Base-by-base conservation (phyloP, 1,140 invertebrate genomes). In the Lordiphosa clarofinis region DNA sequence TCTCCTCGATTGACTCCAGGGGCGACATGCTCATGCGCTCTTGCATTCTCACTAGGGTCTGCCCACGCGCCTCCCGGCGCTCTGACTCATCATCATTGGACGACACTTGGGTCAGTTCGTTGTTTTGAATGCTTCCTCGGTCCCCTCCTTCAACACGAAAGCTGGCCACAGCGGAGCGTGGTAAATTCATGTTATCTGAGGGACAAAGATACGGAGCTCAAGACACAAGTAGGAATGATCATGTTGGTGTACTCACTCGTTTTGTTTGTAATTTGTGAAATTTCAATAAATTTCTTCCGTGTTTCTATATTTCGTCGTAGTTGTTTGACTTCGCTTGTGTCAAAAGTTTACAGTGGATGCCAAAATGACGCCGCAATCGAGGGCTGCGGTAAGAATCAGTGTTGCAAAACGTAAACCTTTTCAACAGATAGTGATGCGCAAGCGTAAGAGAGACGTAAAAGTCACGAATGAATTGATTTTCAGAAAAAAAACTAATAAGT, bases 61-160 rank as follows among this genome's bases (percentile, higher is more conserved):
- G 72, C 3, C 84, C 59, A 1, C 88, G 59, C 2, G 86, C 86
- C 43, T 82, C 73, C 2, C 71, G 66, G 1, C 88, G 69, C 59
- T 89, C 88, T 4, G 79, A 88, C 50, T 89, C 88, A 56, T 89
- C 88, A 44, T 89, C 88, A 44, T 89, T 89, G 11, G 43, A 31
- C 6, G 7, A 24, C 7, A 87, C 61, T 37, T 57, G 40, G 15
- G 66, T 68, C 13, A 54, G 50, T 10, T 71, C 63, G n/a, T 61
- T 68, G 9, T 61, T 65, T 24, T 57, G 40, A 53, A 69, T 61
- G 15, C 63, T 59, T 12, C 73, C 71, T 3, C 11, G 24, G 12
- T 44, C 43, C 4, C 43, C 28, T 31, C 43, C 10, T 33, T 28
- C 43, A 4, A 13, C 43, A 13, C 65, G 79, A 42, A 68, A 79